These are phyloP conservation scores for Acipenser oxyrinchus DNA, from an alignment of 2,797 vertebrate genomes.

Conservation along the genomic window DNA sequence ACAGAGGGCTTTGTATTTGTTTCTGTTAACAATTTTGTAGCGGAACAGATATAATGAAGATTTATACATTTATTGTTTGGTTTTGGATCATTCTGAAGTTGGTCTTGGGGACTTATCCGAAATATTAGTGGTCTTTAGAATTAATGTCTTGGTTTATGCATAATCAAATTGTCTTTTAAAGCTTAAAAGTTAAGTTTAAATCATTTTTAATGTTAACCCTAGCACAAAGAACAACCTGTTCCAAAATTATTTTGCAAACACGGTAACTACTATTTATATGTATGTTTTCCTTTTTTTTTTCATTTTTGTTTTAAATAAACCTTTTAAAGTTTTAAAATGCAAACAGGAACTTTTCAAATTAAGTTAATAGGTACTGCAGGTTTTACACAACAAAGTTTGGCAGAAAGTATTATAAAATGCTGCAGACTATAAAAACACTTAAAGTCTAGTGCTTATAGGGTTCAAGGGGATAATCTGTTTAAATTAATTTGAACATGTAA, in stretches of 20 bases:
- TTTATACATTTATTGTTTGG: background rate
- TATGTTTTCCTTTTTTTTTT: no score
- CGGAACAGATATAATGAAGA: background rate
- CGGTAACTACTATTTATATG: background rate
- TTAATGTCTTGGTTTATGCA: slow-evolving; percentile 1
- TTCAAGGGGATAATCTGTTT: slow-evolving; percentile 52
- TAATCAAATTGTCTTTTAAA: background rate
- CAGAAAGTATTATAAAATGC: slow-evolving; percentile 45
- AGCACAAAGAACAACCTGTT: background rate
- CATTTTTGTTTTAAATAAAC: no score
- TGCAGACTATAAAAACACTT: slow-evolving; percentile 39
- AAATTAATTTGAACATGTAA: slow-evolving; percentile 55
- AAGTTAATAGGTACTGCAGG: slow-evolving; percentile 38
- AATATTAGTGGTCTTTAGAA: background rate
- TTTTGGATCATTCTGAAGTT: background rate
- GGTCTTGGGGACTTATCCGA: background rate
- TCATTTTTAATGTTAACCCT: no score
- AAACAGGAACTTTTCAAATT: slow-evolving; percentile 32
- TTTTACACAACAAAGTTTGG: slow-evolving; percentile 37
- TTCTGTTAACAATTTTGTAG: slow-evolving; percentile 1
- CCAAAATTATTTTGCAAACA: background rate
- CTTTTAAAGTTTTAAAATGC: slow-evolving; percentile 4
- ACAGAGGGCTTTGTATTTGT: background rate
- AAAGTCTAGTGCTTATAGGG: slow-evolving; percentile 45
- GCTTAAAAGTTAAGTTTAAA: background rate